These are phyloP conservation scores for Salvelinus fontinalis DNA, from an alignment of 2,113 vertebrate species.

Conservation along the genomic window DNA sequence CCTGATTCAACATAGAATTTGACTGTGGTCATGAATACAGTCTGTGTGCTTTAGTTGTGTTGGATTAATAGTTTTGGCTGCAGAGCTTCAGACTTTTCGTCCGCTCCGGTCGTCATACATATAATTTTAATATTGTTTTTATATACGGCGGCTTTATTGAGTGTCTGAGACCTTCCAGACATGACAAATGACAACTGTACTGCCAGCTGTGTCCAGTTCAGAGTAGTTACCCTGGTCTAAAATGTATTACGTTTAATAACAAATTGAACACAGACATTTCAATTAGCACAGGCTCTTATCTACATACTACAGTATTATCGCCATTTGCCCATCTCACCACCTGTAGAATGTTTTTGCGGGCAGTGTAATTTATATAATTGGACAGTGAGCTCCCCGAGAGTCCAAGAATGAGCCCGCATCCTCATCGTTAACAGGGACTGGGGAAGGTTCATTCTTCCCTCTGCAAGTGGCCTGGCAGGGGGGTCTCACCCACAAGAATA, in stretches of 20 bases:
- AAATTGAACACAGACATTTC: background rate
- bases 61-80: no score
- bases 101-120: no score
- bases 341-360: background rate
- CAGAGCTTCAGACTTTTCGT: no score
- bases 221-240: background rate
- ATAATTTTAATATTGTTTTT: no score
- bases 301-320: background rate
- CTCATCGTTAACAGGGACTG: background rate
- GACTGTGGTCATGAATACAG: no score
- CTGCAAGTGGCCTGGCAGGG: no score
- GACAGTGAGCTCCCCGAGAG: background rate
- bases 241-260: background rate
- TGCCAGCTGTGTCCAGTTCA: background rate
- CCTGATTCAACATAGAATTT: no score
- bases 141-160: no score
- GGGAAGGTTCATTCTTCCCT: background rate
- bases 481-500: no score
- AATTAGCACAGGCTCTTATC: background rate
- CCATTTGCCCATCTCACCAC: background rate
- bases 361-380: background rate
- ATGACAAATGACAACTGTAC: background rate
- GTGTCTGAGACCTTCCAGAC: background rate
- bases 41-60: no score
- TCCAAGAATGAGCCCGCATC: background rate